These are phyloP conservation scores for Strigamia crassipes DNA, from an alignment of 2,888 invertebrate genomes.

Conservation along the genomic window DNA sequence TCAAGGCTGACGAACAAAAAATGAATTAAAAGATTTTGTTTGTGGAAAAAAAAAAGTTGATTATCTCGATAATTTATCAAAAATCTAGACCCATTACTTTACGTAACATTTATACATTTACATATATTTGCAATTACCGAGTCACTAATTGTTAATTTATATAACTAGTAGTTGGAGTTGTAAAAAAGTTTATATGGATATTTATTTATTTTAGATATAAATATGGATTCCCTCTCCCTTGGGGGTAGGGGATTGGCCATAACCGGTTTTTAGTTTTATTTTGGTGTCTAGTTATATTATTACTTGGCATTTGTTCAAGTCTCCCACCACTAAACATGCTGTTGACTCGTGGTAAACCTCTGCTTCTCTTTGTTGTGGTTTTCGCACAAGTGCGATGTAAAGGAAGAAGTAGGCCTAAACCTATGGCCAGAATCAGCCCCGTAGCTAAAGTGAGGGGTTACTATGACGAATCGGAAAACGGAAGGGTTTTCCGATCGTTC, in stretches of 20 bases:
- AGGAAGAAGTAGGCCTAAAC: neutral
- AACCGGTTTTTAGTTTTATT: constrained; percentile 11
- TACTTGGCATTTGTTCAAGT: neutral
- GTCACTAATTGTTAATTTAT: too few relatives aligned
- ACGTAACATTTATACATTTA: neutral
- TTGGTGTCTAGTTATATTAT: neutral
- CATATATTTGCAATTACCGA: too few relatives aligned
- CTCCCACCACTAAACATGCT: constrained; percentile 12
- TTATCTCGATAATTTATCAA: too few relatives aligned
- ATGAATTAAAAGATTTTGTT: too few relatives aligned
- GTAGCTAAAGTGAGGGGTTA: neutral
- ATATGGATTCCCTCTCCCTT: neutral
- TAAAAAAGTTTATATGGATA: too few relatives aligned
- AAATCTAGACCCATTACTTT: neutral
- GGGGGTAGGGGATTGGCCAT: neutral
- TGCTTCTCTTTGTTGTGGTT: neutral
- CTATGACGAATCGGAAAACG: constrained; percentile 13
- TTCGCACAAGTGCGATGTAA: neutral
- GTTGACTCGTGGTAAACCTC: constrained; percentile 9
- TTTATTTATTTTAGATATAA: too few relatives aligned
- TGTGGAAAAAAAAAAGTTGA: too few relatives aligned
- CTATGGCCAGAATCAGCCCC: neutral
- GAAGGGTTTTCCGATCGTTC: constrained; percentile 33
- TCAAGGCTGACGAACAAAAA: neutral
- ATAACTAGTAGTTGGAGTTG: too few relatives aligned